These are phyloP conservation scores for Electrophaes corylata DNA, from an alignment of 2,888 invertebrate species.

Conservation along the genomic window DNA sequence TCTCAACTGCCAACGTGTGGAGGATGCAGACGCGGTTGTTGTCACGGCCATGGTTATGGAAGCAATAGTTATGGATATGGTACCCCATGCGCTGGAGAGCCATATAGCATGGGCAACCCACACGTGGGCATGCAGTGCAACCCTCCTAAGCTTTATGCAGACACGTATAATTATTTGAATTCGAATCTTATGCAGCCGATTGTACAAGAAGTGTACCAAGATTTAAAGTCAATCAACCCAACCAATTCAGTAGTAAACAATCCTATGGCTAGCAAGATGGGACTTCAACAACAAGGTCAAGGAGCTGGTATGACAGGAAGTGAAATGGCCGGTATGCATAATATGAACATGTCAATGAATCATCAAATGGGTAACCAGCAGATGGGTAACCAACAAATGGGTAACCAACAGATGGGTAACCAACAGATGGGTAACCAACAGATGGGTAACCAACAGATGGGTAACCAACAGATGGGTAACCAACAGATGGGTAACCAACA, in stretches of 20 bases:
- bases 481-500: constrained; percentile 34
- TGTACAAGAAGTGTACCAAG: constrained; percentile 72
- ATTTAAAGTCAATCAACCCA: constrained; percentile 65
- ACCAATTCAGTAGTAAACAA: constrained; percentile 66
- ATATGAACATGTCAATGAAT: constrained; percentile 20
- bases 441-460: constrained; percentile 29
- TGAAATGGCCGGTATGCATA: constrained; percentile 34
- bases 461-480: constrained; percentile 29
- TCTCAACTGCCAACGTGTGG: constrained; percentile 46
- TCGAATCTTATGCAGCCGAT: constrained; percentile 72
- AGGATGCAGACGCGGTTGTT: constrained; percentile 52
- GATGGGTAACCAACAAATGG: constrained; percentile 26
- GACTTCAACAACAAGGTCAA: constrained; percentile 43
- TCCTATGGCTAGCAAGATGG: constrained; percentile 60
- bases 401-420: not conserved
- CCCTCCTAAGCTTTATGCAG: constrained; percentile 64
- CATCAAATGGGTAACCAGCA: constrained; percentile 9
- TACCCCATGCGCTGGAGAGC: constrained; percentile 51
- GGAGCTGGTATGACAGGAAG: constrained; percentile 18
- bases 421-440: constrained; percentile 30
- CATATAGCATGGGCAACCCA: constrained; percentile 42
- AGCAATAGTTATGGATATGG: constrained; percentile 37
- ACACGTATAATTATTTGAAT: constrained; percentile 70
- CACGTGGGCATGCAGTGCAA: constrained; percentile 62
- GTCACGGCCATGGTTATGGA: constrained; percentile 47